These are phyloP conservation scores for Oophaga pumilio DNA, from an alignment of 2,113 vertebrate genomes.

Conservation along the genomic window DNA sequence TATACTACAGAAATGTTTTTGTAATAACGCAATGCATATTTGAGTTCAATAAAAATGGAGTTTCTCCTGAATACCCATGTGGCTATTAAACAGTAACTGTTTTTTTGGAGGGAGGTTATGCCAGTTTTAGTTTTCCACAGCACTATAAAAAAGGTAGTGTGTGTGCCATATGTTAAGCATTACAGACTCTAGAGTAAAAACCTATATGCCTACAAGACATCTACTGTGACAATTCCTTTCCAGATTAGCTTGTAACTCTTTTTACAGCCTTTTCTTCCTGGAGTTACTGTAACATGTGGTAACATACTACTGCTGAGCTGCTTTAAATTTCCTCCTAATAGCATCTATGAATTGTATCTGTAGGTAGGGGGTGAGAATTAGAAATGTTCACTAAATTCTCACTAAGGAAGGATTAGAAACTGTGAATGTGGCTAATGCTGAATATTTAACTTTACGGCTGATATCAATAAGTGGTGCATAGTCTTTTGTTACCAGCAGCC, in stretches of 20 bases:
- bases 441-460: background rate
- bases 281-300: constrained; percentile 48
- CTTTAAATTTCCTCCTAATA: constrained; percentile 41
- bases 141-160: constrained; percentile 41
- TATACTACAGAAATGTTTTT: constrained; percentile 4
- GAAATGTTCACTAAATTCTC: background rate
- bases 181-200: constrained; percentile 36
- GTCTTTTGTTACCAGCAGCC: background rate
- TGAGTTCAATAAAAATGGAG: constrained; percentile 6
- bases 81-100: constrained; percentile 33
- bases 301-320: constrained; percentile 33
- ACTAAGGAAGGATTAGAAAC: background rate
- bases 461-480: constrained; percentile 1
- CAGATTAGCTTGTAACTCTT: constrained; percentile 54
- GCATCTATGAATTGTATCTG: constrained; percentile 24
- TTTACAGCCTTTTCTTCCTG: constrained; percentile 52
- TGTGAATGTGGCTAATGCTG: background rate
- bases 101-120: constrained; percentile 40
- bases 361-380: constrained; percentile 21
- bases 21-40: constrained; percentile 35
- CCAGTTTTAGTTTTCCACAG: constrained; percentile 46
- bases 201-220: constrained; percentile 52
- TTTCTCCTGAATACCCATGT: constrained; percentile 28
- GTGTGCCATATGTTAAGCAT: constrained; percentile 45
- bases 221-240: constrained; percentile 53